These are phyloP conservation scores for Heliconius nattereri DNA, from an alignment of 1,140 invertebrate genomes.

Conservation along the genomic window DNA sequence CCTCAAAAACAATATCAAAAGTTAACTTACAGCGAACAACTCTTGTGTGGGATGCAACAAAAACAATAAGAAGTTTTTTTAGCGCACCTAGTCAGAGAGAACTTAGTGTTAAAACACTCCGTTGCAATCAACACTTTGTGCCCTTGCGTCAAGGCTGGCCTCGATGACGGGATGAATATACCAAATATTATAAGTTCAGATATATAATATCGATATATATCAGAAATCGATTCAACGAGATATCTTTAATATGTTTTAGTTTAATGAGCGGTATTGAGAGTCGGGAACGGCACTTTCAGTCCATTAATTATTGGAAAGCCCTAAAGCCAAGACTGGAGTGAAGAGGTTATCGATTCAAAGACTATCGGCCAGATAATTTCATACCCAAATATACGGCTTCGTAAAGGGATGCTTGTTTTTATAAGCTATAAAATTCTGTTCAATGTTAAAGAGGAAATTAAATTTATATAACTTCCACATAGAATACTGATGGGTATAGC, in stretches of 20 bases:
- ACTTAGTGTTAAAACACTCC: too few species aligned
- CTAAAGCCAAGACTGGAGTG: conserved; percentile 25
- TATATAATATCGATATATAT: background rate
- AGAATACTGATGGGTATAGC: background rate
- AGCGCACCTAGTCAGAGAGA: too few species aligned
- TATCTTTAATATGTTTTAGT: background rate
- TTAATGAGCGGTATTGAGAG: conserved; percentile 19
- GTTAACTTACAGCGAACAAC: background rate
- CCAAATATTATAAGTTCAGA: background rate
- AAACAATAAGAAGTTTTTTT: background rate
- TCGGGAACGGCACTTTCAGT: background rate
- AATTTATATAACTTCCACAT: conserved; percentile 33
- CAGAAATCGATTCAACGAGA: background rate
- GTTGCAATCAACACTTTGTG: too few species aligned
- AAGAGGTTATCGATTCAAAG: conserved; percentile 46
- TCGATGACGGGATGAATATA: background rate
- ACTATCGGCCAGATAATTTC: conserved; percentile 44
- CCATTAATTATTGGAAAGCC: conserved; percentile 24
- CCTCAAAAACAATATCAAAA: background rate
- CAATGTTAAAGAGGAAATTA: conserved; percentile 55
- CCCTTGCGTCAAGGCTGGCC: too few species aligned
- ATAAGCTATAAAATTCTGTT: conserved; percentile 55
- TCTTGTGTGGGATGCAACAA: background rate
- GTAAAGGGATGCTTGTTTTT: conserved; percentile 52
- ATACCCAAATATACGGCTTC: conserved; percentile 52